Evolutionary conservation across 2,888 invertebrate species (phyloP).

Genomic region (Seira sanloemensis): DNA sequence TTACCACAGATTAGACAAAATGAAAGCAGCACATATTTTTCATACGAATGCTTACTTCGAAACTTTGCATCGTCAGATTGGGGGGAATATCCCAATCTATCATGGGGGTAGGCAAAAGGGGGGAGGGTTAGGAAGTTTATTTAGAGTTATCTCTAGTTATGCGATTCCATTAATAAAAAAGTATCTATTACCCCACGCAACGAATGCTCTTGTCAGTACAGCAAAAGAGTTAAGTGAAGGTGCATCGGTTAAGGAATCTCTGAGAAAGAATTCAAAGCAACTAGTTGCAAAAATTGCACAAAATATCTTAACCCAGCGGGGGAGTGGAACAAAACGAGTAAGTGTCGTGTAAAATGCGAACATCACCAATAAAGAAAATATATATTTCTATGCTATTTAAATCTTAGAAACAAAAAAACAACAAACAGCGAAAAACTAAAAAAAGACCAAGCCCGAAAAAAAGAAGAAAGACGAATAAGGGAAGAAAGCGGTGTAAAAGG

Average conservation of each 20-base stretch:
- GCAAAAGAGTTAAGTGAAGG: not conserved
- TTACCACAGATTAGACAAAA: not conserved
- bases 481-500: too few relatives aligned
- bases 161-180: conserved; percentile 23
- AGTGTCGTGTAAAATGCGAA: not conserved
- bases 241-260: not conserved
- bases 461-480: not conserved
- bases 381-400: too few relatives aligned
- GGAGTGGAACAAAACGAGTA: conserved; percentile 1
- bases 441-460: not conserved
- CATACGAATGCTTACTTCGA: conserved; percentile 19
- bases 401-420: not conserved
- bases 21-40: conserved; percentile 25
- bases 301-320: not conserved
- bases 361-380: too few relatives aligned
- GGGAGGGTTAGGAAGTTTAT: conserved; percentile 20
- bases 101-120: conserved; percentile 22
- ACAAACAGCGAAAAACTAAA: not conserved
- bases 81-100: conserved; percentile 23
- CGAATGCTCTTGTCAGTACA: not conserved
- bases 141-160: conserved; percentile 18
- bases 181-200: conserved; percentile 30
- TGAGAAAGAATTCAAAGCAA: conserved; percentile 23
- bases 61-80: conserved; percentile 1
- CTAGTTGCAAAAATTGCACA: conserved; percentile 17